Evolutionary conservation across 1,140 invertebrate species (phyloP), one percentile per base, ranked within the genome.

Genomic region (Andrena cerasifolii): DNA sequence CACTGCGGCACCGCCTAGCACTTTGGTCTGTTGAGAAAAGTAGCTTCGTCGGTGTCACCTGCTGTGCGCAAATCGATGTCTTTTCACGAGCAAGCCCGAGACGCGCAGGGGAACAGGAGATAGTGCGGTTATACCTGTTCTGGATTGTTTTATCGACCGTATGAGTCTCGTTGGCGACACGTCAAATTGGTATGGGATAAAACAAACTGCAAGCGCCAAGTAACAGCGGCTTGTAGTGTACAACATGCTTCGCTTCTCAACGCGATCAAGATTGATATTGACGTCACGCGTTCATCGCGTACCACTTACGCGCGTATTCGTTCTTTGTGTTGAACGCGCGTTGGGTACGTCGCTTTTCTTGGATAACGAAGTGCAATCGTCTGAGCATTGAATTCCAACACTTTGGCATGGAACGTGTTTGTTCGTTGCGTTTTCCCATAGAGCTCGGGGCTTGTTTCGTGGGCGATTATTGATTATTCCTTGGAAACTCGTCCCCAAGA

Each of bases 171-270:
- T 59, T 51, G 66, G 77, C 65, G 59, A 65, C n/a, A 36, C 28
- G 78, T 66, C 78, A 77, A 56, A 51, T 70, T 81, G 59, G 43
- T 66, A 70, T 47, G 71, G 51, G 63, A 82, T 80, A 71, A 82
- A 70, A 70, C 80, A 65, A 76, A 33, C 43, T 76, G 71, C 56
- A 28, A 53, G 31, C 31, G 36, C 12, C 28, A 3, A 45, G 12
- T 28, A 6, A 21, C 12, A 2, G 2, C 6, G 36, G 31, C 28
- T 33, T 21, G 28, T 26, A 63, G n/a, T 28, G 5, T 28, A 70
- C n/a, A 56, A 7, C 51, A 43, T 33, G 33, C 36, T 33, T 33
- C 24, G 26, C 40, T 18, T 28, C 36, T n/a, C n/a, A n/a, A n/a
- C n/a, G n/a, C 7, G 26, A 31, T 16, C 8, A 47, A 2, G 33